These are phyloP conservation scores for Archivesica marissinica DNA, from an alignment of 1,140 invertebrate species.

Conservation along the genomic window DNA sequence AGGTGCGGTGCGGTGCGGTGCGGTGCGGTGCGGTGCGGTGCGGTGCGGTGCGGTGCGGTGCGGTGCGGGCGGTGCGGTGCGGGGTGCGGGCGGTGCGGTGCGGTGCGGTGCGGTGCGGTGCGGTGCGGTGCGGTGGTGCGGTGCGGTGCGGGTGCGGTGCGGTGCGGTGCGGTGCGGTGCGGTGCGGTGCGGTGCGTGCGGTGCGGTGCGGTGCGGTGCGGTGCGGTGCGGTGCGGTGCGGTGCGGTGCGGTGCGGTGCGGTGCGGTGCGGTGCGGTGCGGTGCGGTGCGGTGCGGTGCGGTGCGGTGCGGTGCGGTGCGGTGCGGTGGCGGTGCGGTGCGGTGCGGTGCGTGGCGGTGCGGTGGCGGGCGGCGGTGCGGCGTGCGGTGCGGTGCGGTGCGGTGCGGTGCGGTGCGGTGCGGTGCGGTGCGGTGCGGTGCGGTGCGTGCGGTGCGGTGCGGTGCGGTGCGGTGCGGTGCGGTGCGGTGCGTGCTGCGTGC, in stretches of 20 bases:
- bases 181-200: not conserved
- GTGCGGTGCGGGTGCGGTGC: conserved; percentile 21
- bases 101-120: conserved; percentile 54
- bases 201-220: not conserved
- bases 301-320: conserved; percentile 39
- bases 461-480: not conserved
- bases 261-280: not conserved
- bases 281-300: not conserved
- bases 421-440: not conserved
- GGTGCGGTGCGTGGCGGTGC: conserved; percentile 48
- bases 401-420: conserved; percentile 10
- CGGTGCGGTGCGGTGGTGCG: no score
- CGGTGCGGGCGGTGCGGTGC: no score
- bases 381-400: conserved; percentile 22
- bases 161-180: conserved; percentile 10
- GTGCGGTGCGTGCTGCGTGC: not conserved
- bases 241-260: not conserved
- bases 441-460: not conserved
- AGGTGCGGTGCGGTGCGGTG: no score
- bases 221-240: not conserved
- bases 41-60: conserved; percentile 50
- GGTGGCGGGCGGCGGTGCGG: conserved; percentile 41
- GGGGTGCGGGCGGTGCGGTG: conserved; percentile 60
- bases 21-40: conserved; percentile 5
- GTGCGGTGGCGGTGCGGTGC: conserved; percentile 57